A percentile compares a stretch with the other conserved stretches of the same genome.
These are phyloP conservation scores for Myotis brandtii DNA, from an alignment of 2,113 vertebrate species.

Conservation along the genomic window DNA sequence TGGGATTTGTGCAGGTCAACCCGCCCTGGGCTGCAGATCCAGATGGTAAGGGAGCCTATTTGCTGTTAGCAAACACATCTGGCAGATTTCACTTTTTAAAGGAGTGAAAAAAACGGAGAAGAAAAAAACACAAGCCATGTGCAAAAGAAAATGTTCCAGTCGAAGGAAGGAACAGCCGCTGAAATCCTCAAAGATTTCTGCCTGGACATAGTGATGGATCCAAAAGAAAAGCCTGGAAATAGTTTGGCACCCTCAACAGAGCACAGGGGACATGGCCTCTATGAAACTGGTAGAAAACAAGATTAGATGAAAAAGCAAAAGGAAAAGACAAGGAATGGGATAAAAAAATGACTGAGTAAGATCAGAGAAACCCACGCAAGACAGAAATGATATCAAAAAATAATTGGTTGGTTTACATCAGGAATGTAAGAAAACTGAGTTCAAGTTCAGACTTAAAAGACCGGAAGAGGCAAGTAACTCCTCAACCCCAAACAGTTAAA, in stretches of 20 bases:
- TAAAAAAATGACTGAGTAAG: neutral
- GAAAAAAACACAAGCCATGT: neutral
- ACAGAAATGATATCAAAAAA: neutral
- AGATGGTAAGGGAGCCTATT: neutral
- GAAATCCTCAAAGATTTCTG: conserved; percentile 23
- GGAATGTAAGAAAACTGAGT: conserved; percentile 3
- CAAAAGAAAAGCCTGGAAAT: conserved; percentile 34
- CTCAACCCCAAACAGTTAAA: neutral
- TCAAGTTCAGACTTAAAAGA: neutral
- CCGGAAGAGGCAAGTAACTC: neutral
- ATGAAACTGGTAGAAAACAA: neutral
- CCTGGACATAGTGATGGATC: neutral
- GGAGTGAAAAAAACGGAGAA: neutral
- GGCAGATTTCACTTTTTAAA: conserved; percentile 36
- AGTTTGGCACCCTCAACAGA: neutral
- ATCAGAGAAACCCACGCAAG: neutral
- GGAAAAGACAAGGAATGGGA: neutral
- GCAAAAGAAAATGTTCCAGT: neutral
- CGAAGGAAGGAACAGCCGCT: neutral
- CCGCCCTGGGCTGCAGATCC: neutral
- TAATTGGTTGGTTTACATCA: neutral
- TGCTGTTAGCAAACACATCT: neutral
- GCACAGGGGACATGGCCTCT: neutral
- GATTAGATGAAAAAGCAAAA: conserved; percentile 20
- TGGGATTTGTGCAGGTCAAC: neutral